These are phyloP conservation scores for Leptinotarsa peninsularis DNA, from an alignment of 2,888 invertebrate species.

Conservation along the genomic window DNA sequence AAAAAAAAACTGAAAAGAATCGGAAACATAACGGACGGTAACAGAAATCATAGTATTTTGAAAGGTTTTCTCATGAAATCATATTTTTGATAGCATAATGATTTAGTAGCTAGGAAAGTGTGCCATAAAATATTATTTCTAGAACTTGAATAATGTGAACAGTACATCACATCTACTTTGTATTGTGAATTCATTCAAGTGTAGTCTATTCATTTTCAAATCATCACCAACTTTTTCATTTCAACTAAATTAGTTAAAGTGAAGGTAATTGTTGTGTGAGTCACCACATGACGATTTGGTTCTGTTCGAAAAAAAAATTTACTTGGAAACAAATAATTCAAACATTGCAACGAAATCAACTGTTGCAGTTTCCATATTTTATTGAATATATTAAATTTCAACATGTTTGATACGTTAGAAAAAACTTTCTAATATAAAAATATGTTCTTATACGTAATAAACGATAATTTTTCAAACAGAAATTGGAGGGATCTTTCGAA, in stretches of 20 bases:
- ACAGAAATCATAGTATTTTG: not conserved
- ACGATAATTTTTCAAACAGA: not conserved
- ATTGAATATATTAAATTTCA: not conserved
- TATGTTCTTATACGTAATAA: not conserved
- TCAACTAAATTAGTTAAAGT: no score
- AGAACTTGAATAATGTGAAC: not conserved
- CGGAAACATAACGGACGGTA: not conserved
- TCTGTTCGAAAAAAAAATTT: no score
- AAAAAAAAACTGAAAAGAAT: not conserved
- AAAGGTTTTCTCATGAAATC: conserved; percentile 6
- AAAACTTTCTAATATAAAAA: not conserved
- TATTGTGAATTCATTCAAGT: not conserved
- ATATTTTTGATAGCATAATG: conserved; percentile 23
- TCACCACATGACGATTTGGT: no score
- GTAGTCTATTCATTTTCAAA: not conserved
- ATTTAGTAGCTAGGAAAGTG: conserved; percentile 42
- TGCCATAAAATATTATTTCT: conserved; percentile 35
- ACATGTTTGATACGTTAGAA: not conserved
- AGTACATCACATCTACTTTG: not conserved
- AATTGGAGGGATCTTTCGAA: not conserved
- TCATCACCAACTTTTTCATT: no score
- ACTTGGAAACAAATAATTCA: no score
- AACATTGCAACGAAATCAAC: not conserved
- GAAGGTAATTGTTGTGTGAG: no score
- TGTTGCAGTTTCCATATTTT: not conserved